Conservation (phyloP, 2,113 vertebrate species). For the Fregata magnificens region DNA sequence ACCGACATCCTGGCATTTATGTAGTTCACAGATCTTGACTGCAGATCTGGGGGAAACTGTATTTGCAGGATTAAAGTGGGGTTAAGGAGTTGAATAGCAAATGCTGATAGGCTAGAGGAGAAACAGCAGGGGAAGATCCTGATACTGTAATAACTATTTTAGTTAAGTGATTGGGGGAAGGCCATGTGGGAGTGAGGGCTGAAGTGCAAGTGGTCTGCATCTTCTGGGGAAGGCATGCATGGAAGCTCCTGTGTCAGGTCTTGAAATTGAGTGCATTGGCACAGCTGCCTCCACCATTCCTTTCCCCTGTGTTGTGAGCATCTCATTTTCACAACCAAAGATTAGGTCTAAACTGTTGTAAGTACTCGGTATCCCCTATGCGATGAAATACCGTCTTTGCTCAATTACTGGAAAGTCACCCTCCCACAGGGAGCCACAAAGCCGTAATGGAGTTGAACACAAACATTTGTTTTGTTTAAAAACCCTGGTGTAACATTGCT, state of each 20-base stretch:
- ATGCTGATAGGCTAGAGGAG: not conserved
- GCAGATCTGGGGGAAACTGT: not conserved
- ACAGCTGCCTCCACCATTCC: not conserved
- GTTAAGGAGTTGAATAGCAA: not conserved
- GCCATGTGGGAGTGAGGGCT: not conserved
- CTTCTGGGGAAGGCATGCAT: not conserved
- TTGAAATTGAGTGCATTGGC: not conserved
- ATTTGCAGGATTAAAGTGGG: not conserved
- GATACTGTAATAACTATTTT: not conserved
- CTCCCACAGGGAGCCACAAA: slow-evolving; percentile 24
- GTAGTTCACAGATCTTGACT: not conserved
- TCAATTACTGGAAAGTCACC: slow-evolving; percentile 46
- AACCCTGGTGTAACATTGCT: slow-evolving; percentile 27
- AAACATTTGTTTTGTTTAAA: slow-evolving; percentile 69
- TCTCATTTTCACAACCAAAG: not conserved
- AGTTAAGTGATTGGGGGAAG: not conserved
- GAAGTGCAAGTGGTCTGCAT: not conserved
- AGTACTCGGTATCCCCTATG: not conserved
- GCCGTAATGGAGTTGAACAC: slow-evolving; percentile 24
- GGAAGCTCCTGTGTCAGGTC: not conserved
- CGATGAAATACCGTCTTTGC: not conserved
- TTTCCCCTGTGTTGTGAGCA: not conserved
- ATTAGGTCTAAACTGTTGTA: not conserved
- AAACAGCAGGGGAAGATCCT: not conserved
- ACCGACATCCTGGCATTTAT: not conserved